A percentile compares a stretch with the other conserved stretches of the same genome.
Evolutionary conservation across 2,888 invertebrate genomes (phyloP).

Genomic region (Lepidonotus clava): DNA sequence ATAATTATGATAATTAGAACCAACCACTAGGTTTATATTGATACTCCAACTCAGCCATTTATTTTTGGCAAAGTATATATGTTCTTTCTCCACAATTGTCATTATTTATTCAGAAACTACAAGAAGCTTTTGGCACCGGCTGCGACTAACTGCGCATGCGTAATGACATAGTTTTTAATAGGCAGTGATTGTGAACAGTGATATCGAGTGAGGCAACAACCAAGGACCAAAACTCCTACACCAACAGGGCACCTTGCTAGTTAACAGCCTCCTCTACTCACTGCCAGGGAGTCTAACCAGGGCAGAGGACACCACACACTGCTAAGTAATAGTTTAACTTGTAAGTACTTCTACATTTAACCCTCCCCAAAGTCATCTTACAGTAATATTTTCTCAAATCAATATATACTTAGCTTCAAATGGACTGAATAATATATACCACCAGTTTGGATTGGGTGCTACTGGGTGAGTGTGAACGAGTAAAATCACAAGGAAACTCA

Average conservation of each 20-base stretch:
- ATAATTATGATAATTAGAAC: conserved; percentile 25
- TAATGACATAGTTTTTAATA: not conserved
- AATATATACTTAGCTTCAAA: too few species aligned
- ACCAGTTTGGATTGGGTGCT: conserved; percentile 29
- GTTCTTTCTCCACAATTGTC: not conserved
- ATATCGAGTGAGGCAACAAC: not conserved
- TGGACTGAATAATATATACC: conserved; percentile 20
- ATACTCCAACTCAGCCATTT: not conserved
- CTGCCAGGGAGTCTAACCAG: not conserved
- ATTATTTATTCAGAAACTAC: not conserved
- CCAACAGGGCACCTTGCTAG: conserved; percentile 1
- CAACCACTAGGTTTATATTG: not conserved
- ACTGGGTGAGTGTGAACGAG: not conserved
- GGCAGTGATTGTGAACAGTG: conserved; percentile 23
- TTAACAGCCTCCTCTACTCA: not conserved
- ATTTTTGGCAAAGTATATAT: not conserved
- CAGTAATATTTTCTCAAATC: too few species aligned
- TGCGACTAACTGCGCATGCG: conserved; percentile 12
- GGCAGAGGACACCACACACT: conserved; percentile 5
- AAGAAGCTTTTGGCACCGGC: conserved; percentile 19
- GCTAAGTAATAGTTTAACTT: not conserved
- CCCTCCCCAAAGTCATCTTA: too few species aligned
- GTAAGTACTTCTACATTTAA: not conserved
- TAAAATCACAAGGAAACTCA: not conserved
- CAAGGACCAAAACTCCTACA: not conserved